Base-by-base conservation (phyloP, 64 coral and sea anemone species). In the Catalaphyllia jardinei region DNA sequence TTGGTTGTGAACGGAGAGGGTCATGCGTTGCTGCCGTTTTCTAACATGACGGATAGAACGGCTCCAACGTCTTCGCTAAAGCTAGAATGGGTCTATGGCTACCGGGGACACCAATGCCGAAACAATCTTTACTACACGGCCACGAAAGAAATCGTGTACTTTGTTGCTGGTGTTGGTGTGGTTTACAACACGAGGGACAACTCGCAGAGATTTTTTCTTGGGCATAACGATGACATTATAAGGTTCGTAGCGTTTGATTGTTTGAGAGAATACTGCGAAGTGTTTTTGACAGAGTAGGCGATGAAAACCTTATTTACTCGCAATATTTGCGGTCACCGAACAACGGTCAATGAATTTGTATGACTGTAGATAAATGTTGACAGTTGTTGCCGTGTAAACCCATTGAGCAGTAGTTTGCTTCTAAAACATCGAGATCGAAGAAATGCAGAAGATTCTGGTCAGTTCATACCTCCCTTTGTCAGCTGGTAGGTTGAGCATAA, bases 51-150 rank as follows among this genome's bases (percentile, higher is more conserved):
- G 1, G 97, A 99, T 78, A 95, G 94, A 60, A 99, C 97, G 71
- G 97, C 97, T 16, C 97, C 97, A 62, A 95, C 52, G 52, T 95
- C 97, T 13, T 94, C 95, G 74, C 73, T 99, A 24, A 92, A 94
- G 24, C 88, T 99, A 65, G 97, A 99, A 74, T 99, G 97, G 97
- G 97, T 99, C 14, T 99, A 99, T 62, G 97, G 97, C 71, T 99
- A 99, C 73, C 82, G 97, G 11, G 97, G 97, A 79, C 97, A 99
- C 60, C 97, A 99, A 25, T 99, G 97, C 74, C 46, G 97, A n/a
- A 99, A 99, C 79, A 99, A 99, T 85, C 86, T 99, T 24, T 99
- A 91, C 79, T 99, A 95, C 64, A 95, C 94, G 0, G 73, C 87
- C 12, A 74, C 87, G 42, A 99, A 95, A 60, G 97, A 95, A 24